Base-by-base conservation (phyloP, 2,797 vertebrate species). In the Chlorospingus flavigularis region DNA sequence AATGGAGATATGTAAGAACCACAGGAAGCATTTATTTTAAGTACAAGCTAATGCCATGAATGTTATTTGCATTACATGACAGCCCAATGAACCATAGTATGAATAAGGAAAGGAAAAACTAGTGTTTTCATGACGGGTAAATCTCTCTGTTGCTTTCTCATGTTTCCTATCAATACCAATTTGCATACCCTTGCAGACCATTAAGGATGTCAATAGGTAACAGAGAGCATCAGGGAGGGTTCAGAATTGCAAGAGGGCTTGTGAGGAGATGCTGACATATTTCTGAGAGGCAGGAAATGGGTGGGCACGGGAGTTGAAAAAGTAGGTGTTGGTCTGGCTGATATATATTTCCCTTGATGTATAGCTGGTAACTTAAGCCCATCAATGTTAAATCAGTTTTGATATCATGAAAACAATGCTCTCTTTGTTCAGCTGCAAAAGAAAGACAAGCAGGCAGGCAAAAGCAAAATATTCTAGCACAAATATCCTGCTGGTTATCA, bases 11-110 rank as follows among this genome's bases (percentile, higher is more conserved):
- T 84, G 17, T 82, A 88, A 91, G 67, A 94, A 92, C 87, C 91
- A 96, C 94, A 95, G 95, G 96, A 96, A 96, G 73, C 71, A 86
- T 95, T 96, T 94, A 92, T 93, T 95, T 92, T 94, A 94, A 96
- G 82, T 92, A 92, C 70, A 88, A 82, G 51, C 58, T 93, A 96
- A 96, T 95, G 48, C 76, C 66, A 47, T 91, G 92, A 81, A 92
- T 96, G 87, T 81, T 95, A 96, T 92, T 96, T 92, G 91, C 82
- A 93, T 96, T 95, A 92, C 91, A 83, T 78, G 89, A 94, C 94
- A 94, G 67, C 82, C 76, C 79, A 88, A 8, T 78, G 82, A 94
- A 92, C 94, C 89, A 81, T 92, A 92, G 43, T 77, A 86, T 76
- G 91, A 96, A 90, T 84, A 95, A 81, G 70, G 62, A 90, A 95